Evolutionary conservation across 2,888 invertebrate genomes (phyloP).

Genomic region (Apodemia mormo): DNA sequence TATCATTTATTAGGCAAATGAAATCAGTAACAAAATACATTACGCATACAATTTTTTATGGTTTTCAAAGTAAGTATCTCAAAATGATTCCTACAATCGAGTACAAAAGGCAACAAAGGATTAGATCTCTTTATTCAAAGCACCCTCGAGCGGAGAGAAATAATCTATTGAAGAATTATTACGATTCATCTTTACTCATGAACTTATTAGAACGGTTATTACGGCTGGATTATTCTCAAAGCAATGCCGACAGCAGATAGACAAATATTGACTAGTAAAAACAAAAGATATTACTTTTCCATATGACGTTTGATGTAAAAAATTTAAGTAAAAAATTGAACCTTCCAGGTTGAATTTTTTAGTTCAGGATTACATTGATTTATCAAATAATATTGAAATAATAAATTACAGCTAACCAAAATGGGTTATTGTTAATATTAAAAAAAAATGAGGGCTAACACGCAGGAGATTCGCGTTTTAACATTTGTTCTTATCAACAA

Average conservation of each 20-base stretch:
- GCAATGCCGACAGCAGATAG: constrained; percentile 65
- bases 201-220: constrained; percentile 63
- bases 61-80: not conserved
- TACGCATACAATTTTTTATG: not conserved
- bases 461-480: no score
- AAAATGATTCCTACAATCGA: constrained; percentile 24
- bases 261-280: constrained; percentile 81
- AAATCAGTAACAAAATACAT: not conserved
- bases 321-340: no score
- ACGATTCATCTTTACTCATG: constrained; percentile 72
- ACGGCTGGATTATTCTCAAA: constrained; percentile 69
- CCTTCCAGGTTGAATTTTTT: constrained; percentile 34
- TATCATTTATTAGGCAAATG: not conserved
- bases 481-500: no score
- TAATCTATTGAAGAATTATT: constrained; percentile 75
- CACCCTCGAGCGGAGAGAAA: constrained; percentile 61
- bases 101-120: constrained; percentile 57
- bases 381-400: no score
- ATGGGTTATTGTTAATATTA: no score
- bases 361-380: not conserved
- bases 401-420: no score
- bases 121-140: constrained; percentile 62
- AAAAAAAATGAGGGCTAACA: no score
- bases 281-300: constrained; percentile 62
- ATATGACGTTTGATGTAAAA: constrained; percentile 61